A percentile compares a stretch with the other conserved stretches of the same genome.
Evolutionary conservation across 2,888 invertebrate species (phyloP).

Genomic region (Tanytarsus gracilentus): DNA sequence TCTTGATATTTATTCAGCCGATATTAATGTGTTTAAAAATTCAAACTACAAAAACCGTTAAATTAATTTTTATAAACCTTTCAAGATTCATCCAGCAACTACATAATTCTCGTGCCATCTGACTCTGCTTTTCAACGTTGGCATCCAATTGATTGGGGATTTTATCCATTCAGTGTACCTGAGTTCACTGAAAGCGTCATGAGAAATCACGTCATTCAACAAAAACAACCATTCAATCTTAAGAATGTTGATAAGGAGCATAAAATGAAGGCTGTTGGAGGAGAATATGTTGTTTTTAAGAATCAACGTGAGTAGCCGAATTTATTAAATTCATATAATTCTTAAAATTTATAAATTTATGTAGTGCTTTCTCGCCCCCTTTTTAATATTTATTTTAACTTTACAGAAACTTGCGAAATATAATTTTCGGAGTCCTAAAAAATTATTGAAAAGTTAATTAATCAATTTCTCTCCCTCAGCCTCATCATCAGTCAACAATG

Average conservation of each 20-base stretch:
- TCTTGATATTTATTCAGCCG: neutral
- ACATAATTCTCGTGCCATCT: slow-evolving; percentile 55
- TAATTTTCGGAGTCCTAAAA: no score
- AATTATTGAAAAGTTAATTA: no score
- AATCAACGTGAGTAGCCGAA: slow-evolving; percentile 48
- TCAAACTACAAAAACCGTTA: neutral
- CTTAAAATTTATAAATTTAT: neutral
- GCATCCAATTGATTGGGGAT: slow-evolving; percentile 62
- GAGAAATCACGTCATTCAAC: slow-evolving; percentile 52
- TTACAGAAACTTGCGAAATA: no score
- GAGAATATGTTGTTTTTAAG: slow-evolving; percentile 49
- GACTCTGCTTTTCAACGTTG: slow-evolving; percentile 58
- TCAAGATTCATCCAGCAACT: slow-evolving; percentile 41
- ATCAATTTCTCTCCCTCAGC: slow-evolving; percentile 38
- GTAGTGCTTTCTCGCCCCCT: no score
- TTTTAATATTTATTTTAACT: no score
- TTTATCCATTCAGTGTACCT: slow-evolving; percentile 57
- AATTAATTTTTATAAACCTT: slow-evolving; percentile 15
- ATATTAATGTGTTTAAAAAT: neutral
- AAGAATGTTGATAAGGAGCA: slow-evolving; percentile 47
- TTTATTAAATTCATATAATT: no score
- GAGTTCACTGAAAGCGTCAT: slow-evolving; percentile 55
- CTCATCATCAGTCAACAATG: slow-evolving; percentile 50
- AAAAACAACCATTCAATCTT: slow-evolving; percentile 47
- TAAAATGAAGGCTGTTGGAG: slow-evolving; percentile 49